Base-by-base conservation (phyloP, 2,888 invertebrate species). In the Cryptocheilus praepositus region DNA sequence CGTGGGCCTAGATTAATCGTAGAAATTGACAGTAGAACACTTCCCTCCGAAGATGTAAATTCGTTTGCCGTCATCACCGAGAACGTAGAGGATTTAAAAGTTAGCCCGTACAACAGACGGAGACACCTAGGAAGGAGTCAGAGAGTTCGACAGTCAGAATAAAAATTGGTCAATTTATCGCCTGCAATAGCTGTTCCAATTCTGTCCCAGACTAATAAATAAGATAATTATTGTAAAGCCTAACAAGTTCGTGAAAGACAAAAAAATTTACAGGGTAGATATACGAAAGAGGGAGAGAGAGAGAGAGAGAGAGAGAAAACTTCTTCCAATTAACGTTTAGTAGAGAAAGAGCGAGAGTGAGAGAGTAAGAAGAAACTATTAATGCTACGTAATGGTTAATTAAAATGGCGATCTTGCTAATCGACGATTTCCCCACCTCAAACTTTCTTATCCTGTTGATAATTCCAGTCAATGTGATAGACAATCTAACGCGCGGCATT, bases 401-500 rank as follows among this genome's bases (percentile, higher is more conserved):
- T 49, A n/a, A 25, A 58, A 21, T 8, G 1, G 18, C 2, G 28
- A 59, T n/a, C 18, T 36, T 28, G 46, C 57, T 19, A 57, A 52
- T 55, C 15, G 22, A 59, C 44, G 28, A 7, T 66, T 19, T 18
- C 18, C 36, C 1, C 52, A 22, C 44, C 8, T 28, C 19, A 19
- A 55, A 43, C 25, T 16, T 59, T 44, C 36, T 8, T n/a, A 62
- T 19, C 52, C 45, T 22, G 25, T 46, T 25, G 36, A 49, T 45
- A 22, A 52, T 18, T 18, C 36, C 57, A 63, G 53, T 66, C 54
- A 64, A 67, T 65, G 64, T 67, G 61, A 70, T 64, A 61, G 70
- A 70, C 70, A 70, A 70, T 67, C 70, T 49, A 53, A 66, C 16
- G 60, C 49, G 45, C 28, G 55, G 36, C 56, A 43, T 15, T 55